Evolutionary conservation across 2,113 vertebrate genomes (phyloP).

Genomic region (Urocitellus parryii): DNA sequence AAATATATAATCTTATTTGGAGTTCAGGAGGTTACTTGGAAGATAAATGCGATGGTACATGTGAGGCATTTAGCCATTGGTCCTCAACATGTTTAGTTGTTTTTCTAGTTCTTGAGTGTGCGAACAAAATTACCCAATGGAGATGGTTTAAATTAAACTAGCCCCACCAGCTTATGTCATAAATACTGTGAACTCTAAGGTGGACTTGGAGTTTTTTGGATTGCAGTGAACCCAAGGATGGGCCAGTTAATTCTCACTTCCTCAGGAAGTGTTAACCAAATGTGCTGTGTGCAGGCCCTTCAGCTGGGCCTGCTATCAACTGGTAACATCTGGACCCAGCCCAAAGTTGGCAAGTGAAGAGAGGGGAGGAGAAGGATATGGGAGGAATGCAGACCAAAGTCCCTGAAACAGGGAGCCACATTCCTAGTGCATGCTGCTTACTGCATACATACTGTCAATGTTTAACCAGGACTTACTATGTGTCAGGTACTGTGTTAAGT

Average conservation of each 20-base stretch:
- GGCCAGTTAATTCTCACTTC: background rate
- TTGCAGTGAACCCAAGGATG: background rate
- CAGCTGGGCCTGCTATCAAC: background rate
- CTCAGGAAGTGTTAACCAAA: background rate
- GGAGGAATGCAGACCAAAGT: background rate
- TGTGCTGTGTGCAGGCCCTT: background rate
- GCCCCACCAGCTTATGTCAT: background rate
- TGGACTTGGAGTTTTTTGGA: background rate
- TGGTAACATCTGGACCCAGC: background rate
- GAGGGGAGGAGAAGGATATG: background rate
- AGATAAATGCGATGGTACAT: background rate
- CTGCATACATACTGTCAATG: background rate
- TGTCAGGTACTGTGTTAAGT: background rate
- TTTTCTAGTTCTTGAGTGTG: constrained; percentile 10
- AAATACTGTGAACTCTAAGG: background rate
- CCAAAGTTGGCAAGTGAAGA: background rate
- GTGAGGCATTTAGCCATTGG: background rate
- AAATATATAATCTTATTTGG: background rate
- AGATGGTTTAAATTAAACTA: background rate
- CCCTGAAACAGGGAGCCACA: background rate
- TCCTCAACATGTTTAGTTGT: background rate
- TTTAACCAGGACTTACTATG: background rate
- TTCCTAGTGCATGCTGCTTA: background rate
- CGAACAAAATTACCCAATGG: background rate
- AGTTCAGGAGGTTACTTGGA: background rate